A percentile compares a stretch with the other conserved stretches of the same genome.
Conservation (phyloP, 2,888 invertebrate species). For the Palloptera scutellata region DNA sequence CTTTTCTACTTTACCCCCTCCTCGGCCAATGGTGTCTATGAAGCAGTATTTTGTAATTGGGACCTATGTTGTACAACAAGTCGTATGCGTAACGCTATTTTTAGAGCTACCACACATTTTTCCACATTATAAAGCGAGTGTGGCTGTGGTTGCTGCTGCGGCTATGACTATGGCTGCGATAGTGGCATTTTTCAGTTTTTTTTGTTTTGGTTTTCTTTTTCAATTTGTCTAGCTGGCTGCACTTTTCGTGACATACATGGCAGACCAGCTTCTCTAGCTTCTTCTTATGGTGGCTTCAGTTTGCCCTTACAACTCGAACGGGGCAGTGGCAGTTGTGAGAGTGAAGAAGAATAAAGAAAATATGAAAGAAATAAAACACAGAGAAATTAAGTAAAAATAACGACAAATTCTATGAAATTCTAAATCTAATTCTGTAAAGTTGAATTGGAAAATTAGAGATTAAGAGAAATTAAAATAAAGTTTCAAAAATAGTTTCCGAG, state of each 20-base stretch:
- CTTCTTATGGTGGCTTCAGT: conserved; percentile 27
- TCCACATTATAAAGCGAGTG: conserved; percentile 9
- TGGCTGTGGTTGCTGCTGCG: conserved; percentile 9
- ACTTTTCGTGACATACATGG: no score
- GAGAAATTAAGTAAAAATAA: conserved; percentile 2
- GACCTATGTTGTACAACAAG: conserved; percentile 31
- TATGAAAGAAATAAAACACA: background rate
- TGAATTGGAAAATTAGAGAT: conserved; percentile 49
- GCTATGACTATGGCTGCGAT: background rate
- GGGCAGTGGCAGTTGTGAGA: conserved; percentile 28
- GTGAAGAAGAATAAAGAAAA: conserved; percentile 6
- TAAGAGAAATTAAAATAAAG: background rate
- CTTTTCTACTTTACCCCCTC: no score
- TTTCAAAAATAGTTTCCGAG: conserved; percentile 34
- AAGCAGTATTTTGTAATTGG: no score
- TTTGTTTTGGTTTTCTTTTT: background rate
- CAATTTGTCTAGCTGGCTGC: conserved; percentile 10
- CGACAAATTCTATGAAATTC: conserved; percentile 34
- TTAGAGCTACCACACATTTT: conserved; percentile 32
- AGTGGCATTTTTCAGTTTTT: no score
- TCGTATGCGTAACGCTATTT: conserved; percentile 44
- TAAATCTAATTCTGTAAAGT: conserved; percentile 55
- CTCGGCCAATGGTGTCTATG: no score
- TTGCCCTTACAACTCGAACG: conserved; percentile 34
- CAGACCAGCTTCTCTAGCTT: conserved; percentile 1